Base-by-base conservation (phyloP, 2,888 invertebrate species). In the Macroteleia sp. region DNA sequence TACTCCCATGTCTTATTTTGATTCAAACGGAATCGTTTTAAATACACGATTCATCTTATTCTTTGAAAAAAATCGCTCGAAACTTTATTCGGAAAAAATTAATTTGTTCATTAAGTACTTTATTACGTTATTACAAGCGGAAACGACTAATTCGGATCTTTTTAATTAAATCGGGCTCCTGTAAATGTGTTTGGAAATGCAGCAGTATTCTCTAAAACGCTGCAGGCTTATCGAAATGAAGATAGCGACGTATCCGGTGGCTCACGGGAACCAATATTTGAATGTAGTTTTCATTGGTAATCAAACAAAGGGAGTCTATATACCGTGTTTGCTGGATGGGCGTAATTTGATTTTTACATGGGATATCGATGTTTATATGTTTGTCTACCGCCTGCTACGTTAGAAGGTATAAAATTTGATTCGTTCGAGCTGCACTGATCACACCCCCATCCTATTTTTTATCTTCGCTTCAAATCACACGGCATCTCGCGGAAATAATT, bases 341-440 rank as follows among this genome's bases (percentile, higher is more conserved):
- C 82, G 81, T 87, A 87, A 87, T 87, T 88, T 86, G 83, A 88
- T 86, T 87, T 86, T 81, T 83, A 79, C 82, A 80, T 83, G 57
- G 73, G 64, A 67, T 73, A 78, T 77, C 52, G 64, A 74, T 70
- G 77, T 77, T 77, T 71, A 77, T 71, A 71, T 71, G 67, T 77
- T 77, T 77, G 59, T 66, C 54, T 62, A 71, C 71, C 41, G 59
- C 28, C 61, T 59, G 54, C 56, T 48, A 71, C 61, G 64, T 70
- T 66, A 71, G 44, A 59, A 52, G 50, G 64, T 64, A 50, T 42
- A 54, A 64, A 76, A 69, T 62, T 76, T 61, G 44, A 62, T 76
- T 64, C 52, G 30, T 48, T 28, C 41, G 25, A 66, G 52, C 32
- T 48, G 2, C 12, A 25, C 30, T 3, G n/a, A 30, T 9, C 12